Conservation (phyloP, 2,113 vertebrate species). For the Festucalex cinctus region DNA sequence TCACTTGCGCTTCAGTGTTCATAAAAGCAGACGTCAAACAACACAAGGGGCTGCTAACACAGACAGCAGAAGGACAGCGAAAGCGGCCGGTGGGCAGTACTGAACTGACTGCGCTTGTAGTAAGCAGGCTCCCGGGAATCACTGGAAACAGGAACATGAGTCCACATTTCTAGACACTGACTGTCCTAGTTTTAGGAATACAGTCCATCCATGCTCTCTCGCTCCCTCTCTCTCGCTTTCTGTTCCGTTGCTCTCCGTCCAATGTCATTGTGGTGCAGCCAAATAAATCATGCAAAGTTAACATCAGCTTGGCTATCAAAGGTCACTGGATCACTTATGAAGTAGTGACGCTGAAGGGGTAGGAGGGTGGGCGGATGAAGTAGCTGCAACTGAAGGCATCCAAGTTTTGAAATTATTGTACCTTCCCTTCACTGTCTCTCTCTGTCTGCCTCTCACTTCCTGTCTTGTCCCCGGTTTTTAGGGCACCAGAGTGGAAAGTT, state of each 20-base stretch:
- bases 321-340: conserved; percentile 54
- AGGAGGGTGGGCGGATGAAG: conserved; percentile 20
- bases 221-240: conserved; percentile 9
- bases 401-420: conserved; percentile 14
- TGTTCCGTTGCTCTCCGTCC: conserved; percentile 14
- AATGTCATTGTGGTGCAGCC: conserved; percentile 25
- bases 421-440: conserved; percentile 18
- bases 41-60: neutral
- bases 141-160: conserved; percentile 55
- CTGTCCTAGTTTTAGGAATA: conserved; percentile 64
- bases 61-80: conserved; percentile 20
- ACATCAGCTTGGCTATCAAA: conserved; percentile 58
- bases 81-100: conserved; percentile 32
- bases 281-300: conserved; percentile 61
- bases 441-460: conserved; percentile 17
- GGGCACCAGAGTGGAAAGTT: conserved; percentile 53
- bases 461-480: conserved; percentile 36
- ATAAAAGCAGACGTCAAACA: conserved; percentile 1
- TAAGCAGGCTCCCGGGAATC: conserved; percentile 29
- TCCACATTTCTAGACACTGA: conserved; percentile 64
- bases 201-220: conserved; percentile 26
- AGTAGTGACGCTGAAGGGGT: conserved; percentile 32
- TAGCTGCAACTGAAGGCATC: conserved; percentile 19
- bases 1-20: neutral
- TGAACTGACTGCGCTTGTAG: conserved; percentile 17